Base-by-base conservation (phyloP, 2,797 vertebrate genomes). In the Rachycentron canadum region DNA sequence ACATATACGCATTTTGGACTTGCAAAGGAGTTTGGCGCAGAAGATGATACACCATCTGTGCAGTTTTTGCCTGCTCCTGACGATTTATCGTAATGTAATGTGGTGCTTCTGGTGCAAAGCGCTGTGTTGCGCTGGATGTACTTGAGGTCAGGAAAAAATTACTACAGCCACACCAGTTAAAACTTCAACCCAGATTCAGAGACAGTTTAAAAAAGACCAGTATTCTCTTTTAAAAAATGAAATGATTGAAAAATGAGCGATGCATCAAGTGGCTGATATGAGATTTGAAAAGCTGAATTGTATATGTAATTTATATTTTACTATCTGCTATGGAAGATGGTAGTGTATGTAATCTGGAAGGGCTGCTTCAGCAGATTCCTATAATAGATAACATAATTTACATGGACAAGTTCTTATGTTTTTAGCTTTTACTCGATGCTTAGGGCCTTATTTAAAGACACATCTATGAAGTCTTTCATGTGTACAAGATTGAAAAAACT, bases 21-120 rank as follows among this genome's bases (percentile, higher is more conserved):
- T 84, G 76, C 53, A 71, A 50, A 67, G 11, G 23, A 56, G 53
- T 65, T 73, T 59, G 69, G 55, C 59, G 82, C 75, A 79, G 34
- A 61, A 12, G 32, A 62, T 41, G 32, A 60, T 30, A 55, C 30
- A 63, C 26, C 36, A 5, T 56, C 60, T 43, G 36, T 79, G 61
- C 45, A 45, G 11, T 76, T 72, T 87, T 73, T 86, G 76, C 80
- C 71, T 87, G 47, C 62, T 76, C 68, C 83, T 66, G 17, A 26
- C 85, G 41, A 7, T 73, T 64, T 19, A 47, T 3, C 38, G 23
- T 69, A 30, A 62, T 53, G 28, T 26, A 59, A 43, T 64, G 11
- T 50, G 28, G 1, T 69, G 28, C 50, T 71, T 80, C 67, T 34
- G 64, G 13, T 62, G 69, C 28, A 62, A 56, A 69, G 38, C 57